Evolutionary conservation across 2,113 vertebrate species (phyloP).

Genomic region (Platysternon megacephalum): DNA sequence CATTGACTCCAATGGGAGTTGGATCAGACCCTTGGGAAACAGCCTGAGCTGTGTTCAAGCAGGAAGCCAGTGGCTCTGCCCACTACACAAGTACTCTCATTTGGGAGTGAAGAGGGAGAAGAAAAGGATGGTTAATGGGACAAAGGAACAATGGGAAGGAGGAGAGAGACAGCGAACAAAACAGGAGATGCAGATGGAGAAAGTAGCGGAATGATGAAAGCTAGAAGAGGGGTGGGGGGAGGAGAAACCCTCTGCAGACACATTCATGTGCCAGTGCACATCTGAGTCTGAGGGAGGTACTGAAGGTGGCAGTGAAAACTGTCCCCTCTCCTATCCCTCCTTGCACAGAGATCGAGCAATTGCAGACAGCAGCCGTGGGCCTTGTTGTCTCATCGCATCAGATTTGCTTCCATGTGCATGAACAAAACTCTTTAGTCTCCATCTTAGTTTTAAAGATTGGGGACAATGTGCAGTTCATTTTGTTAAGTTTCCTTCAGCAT

Average conservation of each 20-base stretch:
- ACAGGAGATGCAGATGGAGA: not conserved
- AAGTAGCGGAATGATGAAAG: not conserved
- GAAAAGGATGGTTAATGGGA: too few relatives aligned
- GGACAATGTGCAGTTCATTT: not conserved
- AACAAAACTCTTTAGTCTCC: not conserved
- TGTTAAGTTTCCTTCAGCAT: not conserved
- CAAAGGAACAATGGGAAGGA: not conserved
- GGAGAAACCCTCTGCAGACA: not conserved
- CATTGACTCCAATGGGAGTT: not conserved
- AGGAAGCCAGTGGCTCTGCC: not conserved
- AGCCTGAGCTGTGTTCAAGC: not conserved
- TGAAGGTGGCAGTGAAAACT: not conserved
- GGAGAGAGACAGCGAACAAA: not conserved
- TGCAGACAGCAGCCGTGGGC: not conserved
- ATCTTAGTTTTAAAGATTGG: not conserved
- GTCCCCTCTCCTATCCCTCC: not conserved
- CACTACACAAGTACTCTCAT: not conserved
- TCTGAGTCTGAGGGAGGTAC: not conserved
- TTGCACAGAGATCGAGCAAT: not conserved
- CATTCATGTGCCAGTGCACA: not conserved
- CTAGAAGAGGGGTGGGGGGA: not conserved
- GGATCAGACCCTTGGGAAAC: not conserved
- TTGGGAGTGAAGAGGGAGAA: not conserved
- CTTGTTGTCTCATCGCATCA: not conserved
- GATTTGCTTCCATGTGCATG: not conserved